Evolutionary conservation across 2,113 vertebrate genomes (phyloP), one percentile per base, ranked within the genome.

Genomic region (Ctenodactylus gundi): DNA sequence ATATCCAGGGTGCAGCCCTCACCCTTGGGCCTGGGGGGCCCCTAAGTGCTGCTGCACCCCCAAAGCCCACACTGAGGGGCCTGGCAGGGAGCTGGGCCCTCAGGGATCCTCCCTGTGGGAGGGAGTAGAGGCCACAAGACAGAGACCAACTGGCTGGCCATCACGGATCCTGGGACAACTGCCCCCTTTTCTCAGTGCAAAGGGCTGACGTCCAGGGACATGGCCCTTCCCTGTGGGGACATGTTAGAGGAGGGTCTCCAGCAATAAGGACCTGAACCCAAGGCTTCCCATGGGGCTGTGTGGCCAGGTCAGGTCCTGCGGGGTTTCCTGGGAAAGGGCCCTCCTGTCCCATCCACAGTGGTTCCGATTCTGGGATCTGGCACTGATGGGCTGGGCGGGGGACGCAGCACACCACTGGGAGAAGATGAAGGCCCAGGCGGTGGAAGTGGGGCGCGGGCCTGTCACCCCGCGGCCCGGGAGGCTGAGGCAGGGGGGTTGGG

Each of bases 41-140:
- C 0, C 39, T 31, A 34, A 34, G 81, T 34, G 13, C 84, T 68
- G 80, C 27, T 17, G 25, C 41, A n/a, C 7, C 17, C 58, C 27
- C 0, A 8, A 18, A 77, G 62, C 21, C 44, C 70, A 41, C n/a
- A 41, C 21, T 4, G n/a, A n/a, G n/a, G n/a, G n/a, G n/a, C n/a
- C n/a, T n/a, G n/a, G n/a, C n/a, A n/a, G n/a, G n/a, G n/a, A n/a
- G n/a, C n/a, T n/a, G n/a, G n/a, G n/a, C n/a, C n/a, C n/a, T n/a
- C n/a, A n/a, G n/a, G n/a, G n/a, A n/a, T 51, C 29, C 34, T 44
- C 76, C 39, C n/a, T 60, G 58, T 34, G 77, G 36, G 55, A 39
- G 29, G 39, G 31, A 11, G 60, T 3, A 18, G 25, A 0, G 0
- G 27, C 12, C 1, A 7, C 5, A 21, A 53, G 53, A 4, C 1